These are phyloP conservation scores for Cyclophora albipunctata DNA, from an alignment of 2,888 invertebrate species.

Conservation along the genomic window DNA sequence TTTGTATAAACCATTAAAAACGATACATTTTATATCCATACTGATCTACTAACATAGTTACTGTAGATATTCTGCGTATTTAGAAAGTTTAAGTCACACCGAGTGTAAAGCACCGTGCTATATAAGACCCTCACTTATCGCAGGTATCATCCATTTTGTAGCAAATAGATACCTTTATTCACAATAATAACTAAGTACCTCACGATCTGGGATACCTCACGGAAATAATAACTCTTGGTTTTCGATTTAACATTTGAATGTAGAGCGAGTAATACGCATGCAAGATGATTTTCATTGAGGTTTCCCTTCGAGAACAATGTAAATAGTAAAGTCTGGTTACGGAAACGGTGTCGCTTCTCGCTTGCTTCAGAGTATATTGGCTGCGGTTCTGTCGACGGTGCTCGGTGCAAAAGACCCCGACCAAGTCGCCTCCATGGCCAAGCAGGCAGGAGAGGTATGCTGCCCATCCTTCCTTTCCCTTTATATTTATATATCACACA, in stretches of 20 bases:
- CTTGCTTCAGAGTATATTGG: slow-evolving; percentile 91
- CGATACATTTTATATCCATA: slow-evolving; percentile 39
- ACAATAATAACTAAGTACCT: slow-evolving; percentile 53
- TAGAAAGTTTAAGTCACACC: slow-evolving; percentile 39
- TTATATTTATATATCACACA: slow-evolving; percentile 24
- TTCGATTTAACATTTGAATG: too few species aligned
- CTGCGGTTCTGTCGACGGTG: slow-evolving; percentile 92
- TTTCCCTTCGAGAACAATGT: slow-evolving; percentile 47
- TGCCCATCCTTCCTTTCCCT: slow-evolving; percentile 61
- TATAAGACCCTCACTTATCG: slow-evolving; percentile 55
- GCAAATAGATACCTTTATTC: slow-evolving; percentile 47
- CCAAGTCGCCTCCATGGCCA: slow-evolving; percentile 94
- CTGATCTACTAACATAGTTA: slow-evolving; percentile 64
- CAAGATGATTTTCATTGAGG: slow-evolving; percentile 40
- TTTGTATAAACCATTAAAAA: slow-evolving; percentile 29
- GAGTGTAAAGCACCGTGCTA: slow-evolving; percentile 56
- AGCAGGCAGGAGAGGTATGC: slow-evolving; percentile 96
- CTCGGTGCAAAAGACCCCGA: slow-evolving; percentile 93
- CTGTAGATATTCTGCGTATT: slow-evolving; percentile 53
- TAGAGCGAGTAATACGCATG: not conserved
- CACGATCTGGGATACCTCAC: slow-evolving; percentile 49
- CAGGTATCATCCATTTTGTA: slow-evolving; percentile 44
- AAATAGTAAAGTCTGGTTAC: slow-evolving; percentile 72
- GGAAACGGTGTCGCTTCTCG: slow-evolving; percentile 74
- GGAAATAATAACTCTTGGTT: slow-evolving; percentile 22